phyloP scores from a whole-genome alignment of 2,113 vertebrate species.

The Chionis minor region DNA sequence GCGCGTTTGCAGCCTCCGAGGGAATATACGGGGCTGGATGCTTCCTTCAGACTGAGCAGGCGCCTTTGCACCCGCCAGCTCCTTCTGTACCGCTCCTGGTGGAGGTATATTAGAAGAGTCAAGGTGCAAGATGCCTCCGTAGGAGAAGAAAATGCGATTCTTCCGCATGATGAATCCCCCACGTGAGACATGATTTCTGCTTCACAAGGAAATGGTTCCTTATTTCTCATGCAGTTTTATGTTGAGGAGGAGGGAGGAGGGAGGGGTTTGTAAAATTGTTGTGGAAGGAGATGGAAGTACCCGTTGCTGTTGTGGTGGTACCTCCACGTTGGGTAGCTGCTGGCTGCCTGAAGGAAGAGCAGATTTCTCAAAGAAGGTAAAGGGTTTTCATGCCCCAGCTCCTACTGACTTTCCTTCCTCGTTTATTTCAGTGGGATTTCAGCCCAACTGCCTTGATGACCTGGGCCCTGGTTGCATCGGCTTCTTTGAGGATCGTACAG shows the following conservation, averaged over 20 bases:
- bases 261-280: not conserved
- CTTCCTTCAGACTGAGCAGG: not conserved
- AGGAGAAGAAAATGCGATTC: not conserved
- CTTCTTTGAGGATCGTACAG: not conserved
- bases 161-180: not conserved
- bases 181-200: not conserved
- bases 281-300: not conserved
- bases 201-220: not conserved
- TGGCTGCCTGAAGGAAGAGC: not conserved
- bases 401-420: not conserved
- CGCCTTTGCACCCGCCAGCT: not conserved
- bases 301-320: not conserved
- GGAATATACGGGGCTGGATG: rapidly evolving
- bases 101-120: not conserved
- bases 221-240: not conserved
- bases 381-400: not conserved
- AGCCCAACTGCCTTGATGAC: not conserved
- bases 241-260: not conserved
- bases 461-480: not conserved
- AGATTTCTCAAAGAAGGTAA: not conserved
- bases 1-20: not conserved
- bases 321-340: not conserved
- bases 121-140: not conserved
- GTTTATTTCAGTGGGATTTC: not conserved
- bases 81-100: not conserved